Base-by-base conservation (phyloP, 2,797 vertebrate genomes). In the Notoglanidium macrostoma region DNA sequence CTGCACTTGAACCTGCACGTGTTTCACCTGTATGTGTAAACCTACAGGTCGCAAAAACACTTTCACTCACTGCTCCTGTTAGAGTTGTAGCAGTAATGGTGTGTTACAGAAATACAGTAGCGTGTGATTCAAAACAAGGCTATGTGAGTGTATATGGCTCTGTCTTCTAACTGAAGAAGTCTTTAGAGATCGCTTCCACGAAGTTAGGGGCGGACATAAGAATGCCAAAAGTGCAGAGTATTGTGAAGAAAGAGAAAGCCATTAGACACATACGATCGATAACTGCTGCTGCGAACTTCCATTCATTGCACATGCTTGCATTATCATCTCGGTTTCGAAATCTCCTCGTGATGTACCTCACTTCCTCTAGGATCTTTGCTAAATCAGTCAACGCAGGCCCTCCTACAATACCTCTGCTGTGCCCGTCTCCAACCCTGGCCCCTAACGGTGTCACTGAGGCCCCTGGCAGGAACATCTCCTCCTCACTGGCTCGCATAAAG, bases 141-240 rank as follows among this genome's bases (percentile, higher is more conserved):
- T 21, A 26, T 49, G 4, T 40, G 61, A 86, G 76, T 63, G 55
- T 55, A 83, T n/a, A 44, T 12, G 11, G 26, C 17, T 51, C 12
- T 19, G 40, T 40, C 32, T 35, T 1, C 77, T 79, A 94, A 74
- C 81, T 91, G 73, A 94, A 95, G 89, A 95, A 94, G 83, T 96
- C 95, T 94, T 98, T 98, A 87, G 98, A 98, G 89, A 99, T 97
- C 5, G 98, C 97, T 91, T 98, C 97, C 4, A 96, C 96, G 44
- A 98, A 98, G 93, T 97, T 99, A 80, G 98, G 98, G 0, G 98
- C 97, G 0, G 98, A 98, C 98, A 98, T 97, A 88, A 99, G 95
- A 92, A 99, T 98, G 68, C 96, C 97, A 0, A 99, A 96, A 59
- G 98, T 99, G 93, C 97, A 98, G 92, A 99, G 96, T 92, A 98